phyloP scores from a whole-genome alignment of 2,888 invertebrate species.

The Lochmaea crataegi region DNA sequence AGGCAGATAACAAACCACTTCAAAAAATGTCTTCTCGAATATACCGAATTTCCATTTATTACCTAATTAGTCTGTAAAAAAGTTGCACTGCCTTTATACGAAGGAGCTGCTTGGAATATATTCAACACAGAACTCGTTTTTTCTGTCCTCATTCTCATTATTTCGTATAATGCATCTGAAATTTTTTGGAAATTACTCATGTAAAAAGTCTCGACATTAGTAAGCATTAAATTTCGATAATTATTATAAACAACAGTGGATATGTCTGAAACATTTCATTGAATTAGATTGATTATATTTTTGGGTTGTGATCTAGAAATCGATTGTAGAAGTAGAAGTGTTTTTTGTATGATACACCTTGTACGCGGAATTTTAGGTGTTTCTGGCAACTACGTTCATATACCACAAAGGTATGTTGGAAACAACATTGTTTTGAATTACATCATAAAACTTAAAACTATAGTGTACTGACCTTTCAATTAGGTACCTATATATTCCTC shows the following conservation, averaged over 20 bases:
- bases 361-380: neutral
- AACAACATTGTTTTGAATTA: constrained; percentile 14
- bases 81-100: constrained; percentile 31
- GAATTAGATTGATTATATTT: too few species aligned
- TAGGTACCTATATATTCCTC: constrained; percentile 19
- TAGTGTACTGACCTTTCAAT: constrained; percentile 24
- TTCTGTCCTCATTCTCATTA: constrained; percentile 31
- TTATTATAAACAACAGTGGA: neutral
- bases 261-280: neutral
- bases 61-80: constrained; percentile 35
- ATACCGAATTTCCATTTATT: constrained; percentile 33
- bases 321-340: too few species aligned
- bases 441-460: constrained; percentile 14
- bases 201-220: neutral
- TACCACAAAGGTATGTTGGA: constrained; percentile 10
- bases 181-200: constrained; percentile 17
- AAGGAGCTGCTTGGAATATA: constrained; percentile 26
- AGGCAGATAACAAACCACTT: constrained; percentile 20
- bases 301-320: too few species aligned
- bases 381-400: neutral
- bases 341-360: neutral
- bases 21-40: constrained; percentile 33
- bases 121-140: constrained; percentile 33
- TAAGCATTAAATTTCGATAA: neutral
- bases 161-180: constrained; percentile 28